Base-by-base conservation (phyloP, 2,113 vertebrate species). In the Passer montanus region DNA sequence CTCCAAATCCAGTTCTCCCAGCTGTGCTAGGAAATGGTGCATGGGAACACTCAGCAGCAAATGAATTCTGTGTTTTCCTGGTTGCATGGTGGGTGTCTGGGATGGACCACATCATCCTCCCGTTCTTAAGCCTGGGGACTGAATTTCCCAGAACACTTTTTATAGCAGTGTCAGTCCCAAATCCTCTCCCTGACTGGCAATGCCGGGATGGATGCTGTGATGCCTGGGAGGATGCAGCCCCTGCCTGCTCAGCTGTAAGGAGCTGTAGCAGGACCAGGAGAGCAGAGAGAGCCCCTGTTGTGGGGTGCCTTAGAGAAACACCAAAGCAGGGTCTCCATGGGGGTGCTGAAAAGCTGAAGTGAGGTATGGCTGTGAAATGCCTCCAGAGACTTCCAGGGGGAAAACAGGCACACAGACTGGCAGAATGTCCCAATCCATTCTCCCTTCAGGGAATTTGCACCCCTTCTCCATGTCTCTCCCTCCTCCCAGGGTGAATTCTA, bases 401-500 rank as follows among this genome's bases (percentile, higher is more conserved):
- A 31, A 12, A 19, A 55, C 4, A 31, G 11, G 11, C 52, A 31
- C 30, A 31, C 28, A 11, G 17, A 7, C 20, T 31, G 11, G 4
- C 52, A 31, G 18, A 20, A 9, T 0, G 4, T 18, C 13, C 39
- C 49, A 28, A 1, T 9, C 53, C 43, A 1, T 4, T 11, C 28
- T 81, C 33, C 41, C 6, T 41, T 27, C 27, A 5, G n/a, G n/a
- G n/a, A n/a, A 7, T 46, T 33, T 83, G 27, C 49, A 35, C 33
- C 13, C 33, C 23, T 47, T 27, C 17, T 53, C 84, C 53, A 49
- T 7, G 2, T 44, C 19, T n/a, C n/a, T 52, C 44, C 59, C 16
- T 55, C 13, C 44, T 88, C 7, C 8, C 87, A 98, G 98, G 98
- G 98, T 0, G 96, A 98, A 83, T 98, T 98, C 87, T 98, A 97